Evolutionary conservation across 1,140 invertebrate species (phyloP).

Genomic region (Drosophila leontia): DNA sequence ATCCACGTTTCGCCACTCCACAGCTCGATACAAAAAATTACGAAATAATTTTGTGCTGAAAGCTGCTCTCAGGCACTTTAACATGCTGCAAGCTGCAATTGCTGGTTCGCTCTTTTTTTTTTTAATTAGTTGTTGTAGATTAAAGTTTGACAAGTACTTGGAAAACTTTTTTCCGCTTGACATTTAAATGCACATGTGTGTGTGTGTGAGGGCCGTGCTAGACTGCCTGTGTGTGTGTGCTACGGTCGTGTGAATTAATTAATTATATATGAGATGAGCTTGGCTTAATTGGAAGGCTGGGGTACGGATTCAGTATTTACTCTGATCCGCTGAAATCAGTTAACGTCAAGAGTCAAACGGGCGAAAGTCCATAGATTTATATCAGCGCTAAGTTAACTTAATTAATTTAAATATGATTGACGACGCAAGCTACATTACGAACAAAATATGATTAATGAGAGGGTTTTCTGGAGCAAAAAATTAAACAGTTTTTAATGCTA

Average conservation of each 20-base stretch:
- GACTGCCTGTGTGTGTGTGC: slow-evolving; percentile 9
- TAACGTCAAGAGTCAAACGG: slow-evolving; percentile 29
- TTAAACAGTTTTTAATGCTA: neutral
- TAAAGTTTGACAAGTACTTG: slow-evolving; percentile 62
- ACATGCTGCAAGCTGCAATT: slow-evolving; percentile 42
- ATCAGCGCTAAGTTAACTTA: slow-evolving; percentile 48
- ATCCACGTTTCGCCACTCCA: slow-evolving; percentile 6
- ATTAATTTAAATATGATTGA: slow-evolving; percentile 77
- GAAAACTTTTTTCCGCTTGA: slow-evolving; percentile 53
- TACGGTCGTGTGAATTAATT: slow-evolving; percentile 52
- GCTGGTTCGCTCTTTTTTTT: slow-evolving; percentile 23
- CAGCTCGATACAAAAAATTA: slow-evolving; percentile 35
- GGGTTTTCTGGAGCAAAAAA: neutral
- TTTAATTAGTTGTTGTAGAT: slow-evolving; percentile 64
- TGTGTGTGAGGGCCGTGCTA: neutral
- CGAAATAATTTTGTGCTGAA: slow-evolving; percentile 34
- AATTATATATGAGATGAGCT: slow-evolving; percentile 52
- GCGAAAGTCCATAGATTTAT: slow-evolving; percentile 33
- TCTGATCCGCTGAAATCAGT: slow-evolving; percentile 57
- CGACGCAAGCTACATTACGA: slow-evolving; percentile 11
- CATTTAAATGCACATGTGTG: slow-evolving; percentile 46
- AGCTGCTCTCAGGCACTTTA: slow-evolving; percentile 47
- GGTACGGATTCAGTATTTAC: slow-evolving; percentile 33
- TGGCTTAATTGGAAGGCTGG: slow-evolving; percentile 22
- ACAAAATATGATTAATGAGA: slow-evolving; percentile 4